Percentiles rank a stretch among this genome's conserved stretches.
phyloP scores from a whole-genome alignment of 2,797 vertebrate genomes.

The Enteromius anoplus region DNA sequence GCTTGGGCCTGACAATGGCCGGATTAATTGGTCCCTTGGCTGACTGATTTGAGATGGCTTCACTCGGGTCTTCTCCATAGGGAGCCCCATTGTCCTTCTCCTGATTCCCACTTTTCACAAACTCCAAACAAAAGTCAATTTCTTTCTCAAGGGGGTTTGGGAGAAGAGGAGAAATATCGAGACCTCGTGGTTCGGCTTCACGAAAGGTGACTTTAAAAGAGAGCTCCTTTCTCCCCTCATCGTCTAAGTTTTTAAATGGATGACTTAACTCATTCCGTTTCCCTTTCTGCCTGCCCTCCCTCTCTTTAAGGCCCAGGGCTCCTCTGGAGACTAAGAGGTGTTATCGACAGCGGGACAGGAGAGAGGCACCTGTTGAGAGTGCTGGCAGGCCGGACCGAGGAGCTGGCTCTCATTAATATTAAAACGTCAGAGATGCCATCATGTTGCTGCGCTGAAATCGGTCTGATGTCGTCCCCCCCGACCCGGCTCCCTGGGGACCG shows the following conservation, averaged over 20 bases:
- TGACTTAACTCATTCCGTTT: constrained; percentile 58
- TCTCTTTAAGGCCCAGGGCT: constrained; percentile 47
- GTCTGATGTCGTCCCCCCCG: constrained; percentile 83
- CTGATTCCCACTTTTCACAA: constrained; percentile 99
- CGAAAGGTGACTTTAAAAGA: constrained; percentile 85
- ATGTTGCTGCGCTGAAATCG: constrained; percentile 83
- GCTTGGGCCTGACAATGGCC: constrained; percentile 97
- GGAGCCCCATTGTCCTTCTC: constrained; percentile 98
- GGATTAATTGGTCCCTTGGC: constrained; percentile 99
- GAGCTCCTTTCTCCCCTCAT: constrained; percentile 70
- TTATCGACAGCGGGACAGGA: constrained; percentile 46
- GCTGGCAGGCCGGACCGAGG: constrained; percentile 51
- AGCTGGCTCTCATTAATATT: constrained; percentile 79
- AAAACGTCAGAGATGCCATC: constrained; percentile 89
- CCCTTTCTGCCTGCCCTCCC: constrained; percentile 40
- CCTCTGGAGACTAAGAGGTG: constrained; percentile 46
- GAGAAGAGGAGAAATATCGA: constrained; percentile 81
- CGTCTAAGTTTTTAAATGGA: constrained; percentile 61
- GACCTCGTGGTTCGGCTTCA: constrained; percentile 85
- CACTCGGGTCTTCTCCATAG: constrained; percentile 96
- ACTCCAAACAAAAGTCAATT: constrained; percentile 99
- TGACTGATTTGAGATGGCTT: constrained; percentile 99
- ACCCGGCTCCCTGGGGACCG: constrained; percentile 73
- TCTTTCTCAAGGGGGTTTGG: constrained; percentile 91
- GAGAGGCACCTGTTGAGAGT: constrained; percentile 58